A percentile compares a stretch with the other conserved stretches of the same genome.
These are phyloP conservation scores for Sialis lutaria DNA, from an alignment of 2,888 invertebrate species.

Conservation along the genomic window DNA sequence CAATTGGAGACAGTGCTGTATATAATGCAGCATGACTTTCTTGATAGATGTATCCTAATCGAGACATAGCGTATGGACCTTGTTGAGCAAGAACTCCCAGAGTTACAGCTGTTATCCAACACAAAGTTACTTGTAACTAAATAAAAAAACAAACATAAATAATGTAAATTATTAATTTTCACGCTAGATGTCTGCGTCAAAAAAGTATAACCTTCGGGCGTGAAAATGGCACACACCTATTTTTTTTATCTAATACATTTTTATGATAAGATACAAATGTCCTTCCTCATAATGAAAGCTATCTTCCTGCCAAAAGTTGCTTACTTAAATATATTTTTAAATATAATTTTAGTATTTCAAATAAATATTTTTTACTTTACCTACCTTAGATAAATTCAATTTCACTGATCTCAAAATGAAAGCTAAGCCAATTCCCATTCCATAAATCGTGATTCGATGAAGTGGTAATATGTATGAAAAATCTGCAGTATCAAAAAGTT, in stretches of 20 bases:
- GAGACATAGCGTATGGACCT: constrained; percentile 35
- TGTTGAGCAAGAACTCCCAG: constrained; percentile 27
- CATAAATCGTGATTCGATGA: constrained; percentile 35
- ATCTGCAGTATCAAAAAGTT: constrained; percentile 30
- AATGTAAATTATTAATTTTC: no score
- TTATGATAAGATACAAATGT: no score
- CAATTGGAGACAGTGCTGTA: constrained; percentile 34
- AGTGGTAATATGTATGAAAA: constrained; percentile 36
- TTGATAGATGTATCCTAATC: constrained; percentile 31
- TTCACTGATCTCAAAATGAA: constrained; percentile 29
- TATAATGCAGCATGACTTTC: constrained; percentile 33
- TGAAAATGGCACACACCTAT: no score
- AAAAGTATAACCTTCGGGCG: no score
- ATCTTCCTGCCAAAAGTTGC: no score
- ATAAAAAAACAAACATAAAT: constrained; percentile 9
- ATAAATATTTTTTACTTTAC: constrained; percentile 15
- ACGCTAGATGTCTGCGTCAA: no score
- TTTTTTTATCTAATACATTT: no score
- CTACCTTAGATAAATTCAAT: constrained; percentile 25
- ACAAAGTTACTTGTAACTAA: constrained; percentile 25
- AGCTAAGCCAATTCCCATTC: constrained; percentile 35
- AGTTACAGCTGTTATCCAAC: constrained; percentile 26
- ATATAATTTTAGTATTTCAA: constrained; percentile 1
- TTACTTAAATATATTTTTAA: background rate
- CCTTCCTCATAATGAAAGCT: no score